Percentiles rank a stretch among this genome's conserved stretches.
phyloP scores from a whole-genome alignment of 2,797 vertebrate species.

The Picus viridis region DNA sequence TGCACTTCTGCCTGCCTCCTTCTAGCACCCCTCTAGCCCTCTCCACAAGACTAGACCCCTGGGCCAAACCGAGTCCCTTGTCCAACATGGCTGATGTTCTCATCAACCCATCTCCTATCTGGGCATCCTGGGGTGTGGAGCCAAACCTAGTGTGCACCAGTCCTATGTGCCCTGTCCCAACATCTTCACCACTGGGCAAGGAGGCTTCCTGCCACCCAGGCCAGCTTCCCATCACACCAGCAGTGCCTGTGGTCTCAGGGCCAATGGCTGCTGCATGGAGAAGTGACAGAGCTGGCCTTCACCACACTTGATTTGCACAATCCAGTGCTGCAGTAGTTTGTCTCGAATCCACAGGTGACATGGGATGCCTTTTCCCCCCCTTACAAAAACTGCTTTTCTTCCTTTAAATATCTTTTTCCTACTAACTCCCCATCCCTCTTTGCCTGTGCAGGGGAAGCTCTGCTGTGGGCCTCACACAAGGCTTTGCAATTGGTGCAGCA shows the following conservation, averaged over 20 bases:
- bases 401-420: not conserved
- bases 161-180: not conserved
- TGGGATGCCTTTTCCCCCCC: not conserved
- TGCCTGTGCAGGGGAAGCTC: not conserved
- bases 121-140: not conserved
- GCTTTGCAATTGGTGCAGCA: not conserved
- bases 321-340: accelerated
- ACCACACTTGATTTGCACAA: accelerated
- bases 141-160: not conserved
- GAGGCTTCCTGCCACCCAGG: accelerated
- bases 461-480: not conserved
- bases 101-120: not conserved
- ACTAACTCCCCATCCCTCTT: not conserved
- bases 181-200: not conserved
- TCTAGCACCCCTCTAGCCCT: accelerated
- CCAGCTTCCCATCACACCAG: accelerated
- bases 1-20: not conserved
- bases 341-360: not conserved
- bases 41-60: not conserved
- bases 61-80: not conserved
- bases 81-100: not conserved
- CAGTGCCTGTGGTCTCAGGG: not conserved
- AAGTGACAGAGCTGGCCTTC: not conserved
- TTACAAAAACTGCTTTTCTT: not conserved
- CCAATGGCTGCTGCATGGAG: not conserved